These are phyloP conservation scores for Penaeus indicus DNA, from an alignment of 1,140 invertebrate species.

Conservation along the genomic window DNA sequence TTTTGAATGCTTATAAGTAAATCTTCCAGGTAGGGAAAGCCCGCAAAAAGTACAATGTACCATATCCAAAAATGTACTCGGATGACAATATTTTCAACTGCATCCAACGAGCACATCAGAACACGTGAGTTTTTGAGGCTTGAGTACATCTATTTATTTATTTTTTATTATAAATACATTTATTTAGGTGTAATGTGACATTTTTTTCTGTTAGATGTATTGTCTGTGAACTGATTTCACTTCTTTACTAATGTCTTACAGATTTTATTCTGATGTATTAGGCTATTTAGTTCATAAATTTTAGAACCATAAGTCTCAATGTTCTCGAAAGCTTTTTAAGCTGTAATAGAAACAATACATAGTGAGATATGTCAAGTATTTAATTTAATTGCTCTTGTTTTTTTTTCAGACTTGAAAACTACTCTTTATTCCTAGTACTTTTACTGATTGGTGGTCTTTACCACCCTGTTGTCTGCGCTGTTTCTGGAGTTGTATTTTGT, in stretches of 20 bases:
- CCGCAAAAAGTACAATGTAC: constrained; percentile 2
- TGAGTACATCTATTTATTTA: neutral
- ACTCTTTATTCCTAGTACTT: constrained; percentile 40
- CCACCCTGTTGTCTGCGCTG: constrained; percentile 20
- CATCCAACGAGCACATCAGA: neutral
- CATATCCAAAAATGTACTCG: neutral
- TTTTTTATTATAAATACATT: neutral
- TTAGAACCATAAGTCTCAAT: too few relatives aligned
- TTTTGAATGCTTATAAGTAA: too few relatives aligned
- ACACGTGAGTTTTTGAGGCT: neutral
- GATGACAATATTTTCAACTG: constrained; percentile 8
- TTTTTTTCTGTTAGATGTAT: too few relatives aligned
- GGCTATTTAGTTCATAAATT: too few relatives aligned
- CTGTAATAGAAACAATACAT: neutral
- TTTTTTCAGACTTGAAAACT: constrained; percentile 41
- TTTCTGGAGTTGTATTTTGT: constrained; percentile 37
- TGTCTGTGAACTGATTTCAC: too few relatives aligned
- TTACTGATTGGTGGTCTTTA: constrained; percentile 48
- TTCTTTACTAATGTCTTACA: too few relatives aligned
- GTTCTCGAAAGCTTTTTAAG: neutral
- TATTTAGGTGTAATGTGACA: neutral
- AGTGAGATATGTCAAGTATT: neutral
- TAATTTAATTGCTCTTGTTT: neutral
- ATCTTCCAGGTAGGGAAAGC: neutral
- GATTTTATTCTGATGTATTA: too few relatives aligned